Conservation (phyloP, 2,888 invertebrate genomes). For the Acanthosoma haemorrhoidale region DNA sequence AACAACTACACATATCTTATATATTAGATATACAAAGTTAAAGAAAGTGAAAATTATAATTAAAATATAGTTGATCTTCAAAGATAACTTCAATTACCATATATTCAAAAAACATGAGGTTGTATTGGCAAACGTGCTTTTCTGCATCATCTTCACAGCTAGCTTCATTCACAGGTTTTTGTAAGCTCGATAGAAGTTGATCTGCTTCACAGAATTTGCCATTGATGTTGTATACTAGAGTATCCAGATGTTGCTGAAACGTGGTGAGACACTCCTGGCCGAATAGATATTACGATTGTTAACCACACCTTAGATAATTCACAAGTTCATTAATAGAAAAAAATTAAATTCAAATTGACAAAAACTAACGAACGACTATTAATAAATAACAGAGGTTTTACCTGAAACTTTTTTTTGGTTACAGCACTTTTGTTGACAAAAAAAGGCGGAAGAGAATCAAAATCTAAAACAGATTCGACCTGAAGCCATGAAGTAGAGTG, state of each 20-base stretch:
- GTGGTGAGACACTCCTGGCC: not conserved
- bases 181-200: not conserved
- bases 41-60: no score
- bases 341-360: not conserved
- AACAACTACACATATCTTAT: no score
- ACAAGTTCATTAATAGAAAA: not conserved
- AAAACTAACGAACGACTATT: not conserved
- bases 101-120: not conserved
- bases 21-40: no score
- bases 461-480: not conserved
- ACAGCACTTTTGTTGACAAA: not conserved
- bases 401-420: slow-evolving; percentile 1
- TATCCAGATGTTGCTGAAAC: slow-evolving; percentile 3
- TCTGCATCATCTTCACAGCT: not conserved
- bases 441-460: slow-evolving; percentile 9
- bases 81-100: not conserved
- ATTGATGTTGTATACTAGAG: not conserved
- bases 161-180: not conserved
- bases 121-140: slow-evolving; percentile 37
- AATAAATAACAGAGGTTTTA: no score
- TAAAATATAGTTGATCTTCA: no score
- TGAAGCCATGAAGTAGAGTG: slow-evolving; percentile 50
- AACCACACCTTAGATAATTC: not conserved
- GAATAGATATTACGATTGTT: slow-evolving; percentile 5
- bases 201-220: not conserved